Conservation (phyloP, 2,113 vertebrate species). For the Halichoeres trimaculatus region DNA sequence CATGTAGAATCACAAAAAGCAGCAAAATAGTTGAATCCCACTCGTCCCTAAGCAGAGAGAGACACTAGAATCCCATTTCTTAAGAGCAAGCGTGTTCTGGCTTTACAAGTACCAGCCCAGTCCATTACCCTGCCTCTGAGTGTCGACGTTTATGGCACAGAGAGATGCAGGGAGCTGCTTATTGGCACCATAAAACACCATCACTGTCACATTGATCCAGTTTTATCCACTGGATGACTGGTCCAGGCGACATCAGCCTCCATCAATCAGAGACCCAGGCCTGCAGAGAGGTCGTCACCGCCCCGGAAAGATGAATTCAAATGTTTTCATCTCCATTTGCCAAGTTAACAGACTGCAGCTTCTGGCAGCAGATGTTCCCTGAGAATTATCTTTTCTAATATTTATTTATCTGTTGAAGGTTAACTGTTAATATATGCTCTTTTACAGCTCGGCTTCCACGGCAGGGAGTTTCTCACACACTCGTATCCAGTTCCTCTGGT, state of each 20-base stretch:
- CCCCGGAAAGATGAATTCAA: conserved; percentile 28
- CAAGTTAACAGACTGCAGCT: conserved; percentile 42
- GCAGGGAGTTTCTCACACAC: background rate
- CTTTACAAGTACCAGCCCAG: conserved; percentile 59
- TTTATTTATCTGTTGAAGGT: conserved; percentile 38
- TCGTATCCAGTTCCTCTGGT: background rate
- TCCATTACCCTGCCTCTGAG: conserved; percentile 58
- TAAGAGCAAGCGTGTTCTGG: conserved; percentile 22
- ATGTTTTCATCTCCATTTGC: conserved; percentile 45
- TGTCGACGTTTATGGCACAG: conserved; percentile 38
- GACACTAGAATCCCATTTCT: conserved; percentile 45
- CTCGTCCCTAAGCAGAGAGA: conserved; percentile 38
- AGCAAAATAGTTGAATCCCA: conserved; percentile 28
- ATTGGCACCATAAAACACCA: conserved; percentile 74
- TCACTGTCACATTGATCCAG: conserved; percentile 69
- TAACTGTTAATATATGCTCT: conserved; percentile 24
- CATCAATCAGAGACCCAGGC: conserved; percentile 42
- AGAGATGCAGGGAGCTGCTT: conserved; percentile 45
- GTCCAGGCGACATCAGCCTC: conserved; percentile 37
- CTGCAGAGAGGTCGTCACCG: conserved; percentile 17
- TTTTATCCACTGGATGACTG: conserved; percentile 68
- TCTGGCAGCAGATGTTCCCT: conserved; percentile 43
- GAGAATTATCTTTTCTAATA: conserved; percentile 16
- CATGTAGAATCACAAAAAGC: conserved; percentile 30
- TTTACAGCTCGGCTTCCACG: conserved; percentile 12